Evolutionary conservation across 2,113 vertebrate genomes (phyloP).

Genomic region (Pandion haliaetus): DNA sequence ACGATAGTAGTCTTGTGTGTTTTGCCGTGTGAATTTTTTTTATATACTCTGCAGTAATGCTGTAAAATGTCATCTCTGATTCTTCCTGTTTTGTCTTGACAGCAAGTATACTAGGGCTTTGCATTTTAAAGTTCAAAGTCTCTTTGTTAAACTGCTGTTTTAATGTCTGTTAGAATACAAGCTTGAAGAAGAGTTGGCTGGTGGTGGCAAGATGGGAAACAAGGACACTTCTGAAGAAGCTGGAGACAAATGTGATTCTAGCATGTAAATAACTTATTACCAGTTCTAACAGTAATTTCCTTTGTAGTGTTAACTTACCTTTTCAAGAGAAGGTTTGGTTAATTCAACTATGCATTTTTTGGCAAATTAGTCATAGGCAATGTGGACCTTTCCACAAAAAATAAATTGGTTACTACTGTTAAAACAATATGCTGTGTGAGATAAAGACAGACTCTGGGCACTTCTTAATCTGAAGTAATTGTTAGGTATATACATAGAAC

Average conservation of each 20-base stretch:
- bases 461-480: neutral
- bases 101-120: neutral
- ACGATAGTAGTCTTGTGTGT: neutral
- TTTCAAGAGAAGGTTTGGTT: neutral
- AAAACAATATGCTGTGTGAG: neutral
- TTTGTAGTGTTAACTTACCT: neutral
- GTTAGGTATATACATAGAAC: neutral
- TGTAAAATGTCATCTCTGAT: neutral
- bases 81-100: neutral
- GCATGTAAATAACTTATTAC: conserved; percentile 37
- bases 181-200: neutral
- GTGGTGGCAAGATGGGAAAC: neutral
- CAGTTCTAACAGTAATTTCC: neutral
- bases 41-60: neutral
- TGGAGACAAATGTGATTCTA: neutral
- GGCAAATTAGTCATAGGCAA: neutral
- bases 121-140: neutral
- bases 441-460: neutral
- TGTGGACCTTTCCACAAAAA: neutral
- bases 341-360: neutral
- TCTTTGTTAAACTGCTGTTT: neutral
- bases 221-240: neutral
- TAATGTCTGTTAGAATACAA: neutral
- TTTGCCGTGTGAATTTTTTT: neutral
- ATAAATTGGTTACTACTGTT: neutral